Base-by-base conservation (phyloP, 2,888 invertebrate genomes). In the Octodonta nipae region DNA sequence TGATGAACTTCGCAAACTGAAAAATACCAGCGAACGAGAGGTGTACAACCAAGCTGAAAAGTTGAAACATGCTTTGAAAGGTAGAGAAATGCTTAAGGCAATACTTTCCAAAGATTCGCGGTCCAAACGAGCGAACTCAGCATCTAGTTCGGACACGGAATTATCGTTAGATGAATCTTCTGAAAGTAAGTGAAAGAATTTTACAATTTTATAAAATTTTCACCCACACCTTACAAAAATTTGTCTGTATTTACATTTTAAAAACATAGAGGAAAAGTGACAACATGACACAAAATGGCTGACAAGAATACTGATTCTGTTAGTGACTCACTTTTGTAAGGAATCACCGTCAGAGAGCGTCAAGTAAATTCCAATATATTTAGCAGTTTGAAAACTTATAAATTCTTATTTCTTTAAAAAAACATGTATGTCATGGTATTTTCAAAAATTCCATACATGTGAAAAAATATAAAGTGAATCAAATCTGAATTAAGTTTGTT, bases 61-160 rank as follows among this genome's bases (percentile, higher is more conserved):
- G 40, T 50, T 73, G 26, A 65, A 65, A 30, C 61, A 66, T 36
- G 71, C 71, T 0, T 47, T 71, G 1, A 69, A 71, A 46, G 73
- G 73, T 4, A 44, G 59, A 30, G 57, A 57, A 2, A 55, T 62
- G 42, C 43, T 63, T 17, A 60, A 60, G 41, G 58, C 48, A 15
- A 54, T 61, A 14, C 46, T 62, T 12, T 47, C 52, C 2, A n/a
- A n/a, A n/a, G 43, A 44, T 11, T 29, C 34, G 3, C 32, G 28
- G 15, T 42, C 42, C 5, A 42, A 37, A 28, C 37, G 38, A 26
- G 38, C 33, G 29, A 44, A 43, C 13, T 42, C 44, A 15, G 48
- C 52, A 15, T 53, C 55, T 13, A 52, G 52, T 34, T 55, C 58
- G 3, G 54, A 55, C 30, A 51, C 55, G 1, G 40, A 44, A 4